Conservation (phyloP, 1,140 invertebrate species). For the Sarcophaga peregrina region DNA sequence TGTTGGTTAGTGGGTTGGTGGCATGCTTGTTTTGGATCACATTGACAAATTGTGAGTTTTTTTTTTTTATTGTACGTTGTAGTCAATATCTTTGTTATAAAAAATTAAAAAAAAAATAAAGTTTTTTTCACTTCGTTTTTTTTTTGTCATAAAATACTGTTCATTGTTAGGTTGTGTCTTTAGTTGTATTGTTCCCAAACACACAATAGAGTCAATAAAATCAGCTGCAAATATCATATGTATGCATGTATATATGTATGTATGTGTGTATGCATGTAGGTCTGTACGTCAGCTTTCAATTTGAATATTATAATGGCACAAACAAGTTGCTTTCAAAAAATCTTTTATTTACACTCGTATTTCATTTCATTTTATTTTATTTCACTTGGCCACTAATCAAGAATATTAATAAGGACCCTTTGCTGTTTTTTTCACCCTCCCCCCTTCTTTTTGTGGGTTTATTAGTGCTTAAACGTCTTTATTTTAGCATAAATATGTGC, state of each 20-base stretch:
- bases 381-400: neutral
- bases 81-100: neutral
- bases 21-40: neutral
- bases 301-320: neutral
- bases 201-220: conserved; percentile 24
- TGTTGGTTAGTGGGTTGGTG: neutral
- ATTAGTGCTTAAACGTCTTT: neutral
- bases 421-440: too few relatives aligned
- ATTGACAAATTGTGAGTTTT: conserved; percentile 38
- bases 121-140: too few relatives aligned
- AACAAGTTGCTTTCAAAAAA: neutral
- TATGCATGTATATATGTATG: neutral
- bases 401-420: neutral
- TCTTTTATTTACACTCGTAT: neutral
- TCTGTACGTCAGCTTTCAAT: neutral
- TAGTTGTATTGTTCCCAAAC: neutral
- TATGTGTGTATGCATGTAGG: neutral
- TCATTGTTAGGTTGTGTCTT: neutral
- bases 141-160: conserved; percentile 3
- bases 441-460: neutral
- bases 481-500: conserved; percentile 15
- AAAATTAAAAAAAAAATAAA: neutral
- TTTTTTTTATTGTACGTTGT: neutral
- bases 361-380: neutral
- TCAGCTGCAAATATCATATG: neutral